phyloP scores from a whole-genome alignment of 1,140 invertebrate species.

The Drosophila fuyamai region DNA sequence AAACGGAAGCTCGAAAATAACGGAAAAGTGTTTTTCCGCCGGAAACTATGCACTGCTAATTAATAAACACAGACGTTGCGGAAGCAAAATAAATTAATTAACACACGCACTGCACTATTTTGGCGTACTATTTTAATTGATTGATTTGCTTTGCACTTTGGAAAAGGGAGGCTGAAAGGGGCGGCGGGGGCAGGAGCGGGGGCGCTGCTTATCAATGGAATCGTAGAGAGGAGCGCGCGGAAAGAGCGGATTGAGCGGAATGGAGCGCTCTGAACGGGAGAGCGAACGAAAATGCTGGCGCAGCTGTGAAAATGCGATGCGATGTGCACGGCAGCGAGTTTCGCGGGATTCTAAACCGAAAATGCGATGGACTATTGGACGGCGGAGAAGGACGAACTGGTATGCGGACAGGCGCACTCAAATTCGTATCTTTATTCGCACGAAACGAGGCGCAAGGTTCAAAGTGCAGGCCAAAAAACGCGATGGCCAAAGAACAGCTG shows the following conservation, averaged over 20 bases:
- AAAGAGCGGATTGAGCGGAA: conserved; percentile 28
- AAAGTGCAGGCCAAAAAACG: conserved; percentile 59
- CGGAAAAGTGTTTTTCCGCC: conserved; percentile 33
- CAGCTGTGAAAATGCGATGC: conserved; percentile 25
- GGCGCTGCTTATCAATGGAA: conserved; percentile 75
- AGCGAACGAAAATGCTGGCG: conserved; percentile 35
- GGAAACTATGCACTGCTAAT: conserved; percentile 52
- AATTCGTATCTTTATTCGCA: conserved; percentile 45
- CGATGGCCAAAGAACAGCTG: conserved; percentile 55
- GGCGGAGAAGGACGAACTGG: conserved; percentile 24
- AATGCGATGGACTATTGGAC: conserved; percentile 18
- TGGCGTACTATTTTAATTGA: conserved; percentile 46
- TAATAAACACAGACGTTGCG: conserved; percentile 27
- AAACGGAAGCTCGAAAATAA: conserved; percentile 32
- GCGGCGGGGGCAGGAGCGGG: conserved; percentile 7
- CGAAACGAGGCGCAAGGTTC: conserved; percentile 56
- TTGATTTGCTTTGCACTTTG: conserved; percentile 37
- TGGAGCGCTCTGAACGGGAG: conserved; percentile 42
- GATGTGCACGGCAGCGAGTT: conserved; percentile 47
- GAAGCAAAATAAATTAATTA: conserved; percentile 36
- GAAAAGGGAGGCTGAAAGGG: not conserved
- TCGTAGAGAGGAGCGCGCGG: conserved; percentile 34
- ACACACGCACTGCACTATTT: conserved; percentile 17
- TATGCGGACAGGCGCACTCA: conserved; percentile 59
- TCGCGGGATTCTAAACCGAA: conserved; percentile 42